Percentiles rank a stretch among this genome's conserved stretches.
Conservation (phyloP, 2,113 vertebrate species). For the Micromys minutus region DNA sequence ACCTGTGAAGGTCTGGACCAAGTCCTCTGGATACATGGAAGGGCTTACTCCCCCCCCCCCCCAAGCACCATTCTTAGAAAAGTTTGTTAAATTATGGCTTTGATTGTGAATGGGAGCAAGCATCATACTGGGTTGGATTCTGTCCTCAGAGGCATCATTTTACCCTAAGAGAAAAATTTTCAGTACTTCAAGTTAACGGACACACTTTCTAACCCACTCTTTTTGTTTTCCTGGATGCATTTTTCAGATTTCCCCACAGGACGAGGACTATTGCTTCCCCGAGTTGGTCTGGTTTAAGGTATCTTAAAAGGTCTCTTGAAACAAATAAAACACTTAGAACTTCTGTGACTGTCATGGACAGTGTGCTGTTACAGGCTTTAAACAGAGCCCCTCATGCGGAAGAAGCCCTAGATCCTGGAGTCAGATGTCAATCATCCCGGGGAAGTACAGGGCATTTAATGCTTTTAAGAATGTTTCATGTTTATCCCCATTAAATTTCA, state of each 20-base stretch:
- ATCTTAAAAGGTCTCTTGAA: slow-evolving; percentile 12
- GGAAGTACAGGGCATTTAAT: slow-evolving; percentile 13
- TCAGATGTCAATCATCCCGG: background rate
- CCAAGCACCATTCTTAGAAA: background rate
- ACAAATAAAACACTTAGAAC: background rate
- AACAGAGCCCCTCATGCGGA: background rate
- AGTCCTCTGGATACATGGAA: background rate
- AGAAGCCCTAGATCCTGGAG: background rate
- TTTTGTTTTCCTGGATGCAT: background rate
- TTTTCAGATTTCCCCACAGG: background rate
- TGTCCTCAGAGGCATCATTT: background rate
- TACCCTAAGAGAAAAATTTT: background rate
- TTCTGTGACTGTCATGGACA: background rate
- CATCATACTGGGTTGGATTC: background rate
- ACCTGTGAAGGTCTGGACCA: background rate
- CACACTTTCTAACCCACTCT: background rate
- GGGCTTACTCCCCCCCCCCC: background rate
- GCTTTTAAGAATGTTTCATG: background rate
- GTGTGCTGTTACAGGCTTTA: background rate
- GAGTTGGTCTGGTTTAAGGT: background rate
- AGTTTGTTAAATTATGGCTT: background rate
- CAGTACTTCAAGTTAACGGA: background rate
- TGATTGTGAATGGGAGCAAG: background rate
- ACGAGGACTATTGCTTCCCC: background rate
- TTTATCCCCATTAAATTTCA: slow-evolving; percentile 69